Evolutionary conservation across 2,888 invertebrate genomes (phyloP).

Genomic region (Arctia plantaginis): DNA sequence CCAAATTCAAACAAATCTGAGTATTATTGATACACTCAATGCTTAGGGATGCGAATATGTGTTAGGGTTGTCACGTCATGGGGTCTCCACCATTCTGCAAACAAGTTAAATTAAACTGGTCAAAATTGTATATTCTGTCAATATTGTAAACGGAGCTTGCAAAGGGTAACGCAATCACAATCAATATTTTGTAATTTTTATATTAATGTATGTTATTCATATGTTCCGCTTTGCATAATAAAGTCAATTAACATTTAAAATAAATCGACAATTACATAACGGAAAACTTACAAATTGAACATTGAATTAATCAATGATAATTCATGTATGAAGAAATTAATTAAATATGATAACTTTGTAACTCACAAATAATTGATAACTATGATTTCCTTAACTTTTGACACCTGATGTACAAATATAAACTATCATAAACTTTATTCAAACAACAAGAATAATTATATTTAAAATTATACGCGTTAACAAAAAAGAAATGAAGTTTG

Average conservation of each 20-base stretch:
- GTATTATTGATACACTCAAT: conserved; percentile 83
- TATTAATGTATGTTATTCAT: neutral
- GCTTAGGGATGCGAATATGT: conserved; percentile 58
- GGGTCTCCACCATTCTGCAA: neutral
- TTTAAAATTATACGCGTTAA: conserved; percentile 41
- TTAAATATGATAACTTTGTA: neutral
- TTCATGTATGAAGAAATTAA: conserved; percentile 12
- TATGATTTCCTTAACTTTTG: neutral
- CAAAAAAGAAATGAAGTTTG: conserved; percentile 49
- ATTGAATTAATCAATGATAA: conserved; percentile 17
- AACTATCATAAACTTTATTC: neutral
- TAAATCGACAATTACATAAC: conserved; percentile 7
- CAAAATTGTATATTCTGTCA: neutral
- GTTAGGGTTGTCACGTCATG: conserved; percentile 67
- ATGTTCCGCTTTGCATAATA: neutral
- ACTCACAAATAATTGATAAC: neutral
- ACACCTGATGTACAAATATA: neutral
- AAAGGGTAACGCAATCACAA: neutral
- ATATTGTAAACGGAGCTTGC: neutral
- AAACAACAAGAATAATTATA: neutral
- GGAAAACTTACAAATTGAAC: conserved; percentile 6
- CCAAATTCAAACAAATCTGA: conserved; percentile 83
- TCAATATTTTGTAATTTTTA: neutral
- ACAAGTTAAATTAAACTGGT: neutral
- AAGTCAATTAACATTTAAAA: conserved; percentile 11